Conservation (phyloP, 2,888 invertebrate species). For the Agriotes lineatus region DNA sequence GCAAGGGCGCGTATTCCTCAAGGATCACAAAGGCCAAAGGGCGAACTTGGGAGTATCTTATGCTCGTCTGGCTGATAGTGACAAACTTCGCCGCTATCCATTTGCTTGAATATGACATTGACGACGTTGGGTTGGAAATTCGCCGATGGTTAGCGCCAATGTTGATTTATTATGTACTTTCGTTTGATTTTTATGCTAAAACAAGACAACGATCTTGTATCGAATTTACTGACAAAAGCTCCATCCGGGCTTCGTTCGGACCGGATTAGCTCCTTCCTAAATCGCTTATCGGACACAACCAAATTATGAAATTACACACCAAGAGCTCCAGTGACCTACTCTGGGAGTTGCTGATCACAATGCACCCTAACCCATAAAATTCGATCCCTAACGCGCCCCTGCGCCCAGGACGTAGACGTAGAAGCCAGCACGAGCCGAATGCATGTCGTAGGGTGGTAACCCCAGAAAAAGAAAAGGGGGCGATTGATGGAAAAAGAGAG, state of each 20-base stretch:
- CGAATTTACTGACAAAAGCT: not conserved
- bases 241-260: not conserved
- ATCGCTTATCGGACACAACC: slow-evolving; percentile 34
- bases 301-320: slow-evolving; percentile 39
- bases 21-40: slow-evolving; percentile 44
- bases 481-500: slow-evolving; percentile 53
- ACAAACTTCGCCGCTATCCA: slow-evolving; percentile 11
- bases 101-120: slow-evolving; percentile 7
- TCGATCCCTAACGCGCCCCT: slow-evolving; percentile 45
- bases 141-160: not conserved
- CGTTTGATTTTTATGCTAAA: too few relatives aligned
- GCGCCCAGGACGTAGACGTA: slow-evolving; percentile 42
- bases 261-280: slow-evolving; percentile 1
- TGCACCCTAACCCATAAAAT: slow-evolving; percentile 51
- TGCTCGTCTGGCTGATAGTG: slow-evolving; percentile 40
- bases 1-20: slow-evolving; percentile 47
- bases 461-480: slow-evolving; percentile 49
- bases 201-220: too few relatives aligned
- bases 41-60: slow-evolving; percentile 31
- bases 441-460: slow-evolving; percentile 37
- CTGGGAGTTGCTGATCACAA: slow-evolving; percentile 40
- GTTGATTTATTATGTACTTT: too few relatives aligned
- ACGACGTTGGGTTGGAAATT: not conserved
- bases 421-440: slow-evolving; percentile 50
- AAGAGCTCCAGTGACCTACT: slow-evolving; percentile 58